A percentile compares a stretch with the other conserved stretches of the same genome.
These are phyloP conservation scores for Tuta absoluta DNA, from an alignment of 2,888 invertebrate genomes.

Conservation along the genomic window DNA sequence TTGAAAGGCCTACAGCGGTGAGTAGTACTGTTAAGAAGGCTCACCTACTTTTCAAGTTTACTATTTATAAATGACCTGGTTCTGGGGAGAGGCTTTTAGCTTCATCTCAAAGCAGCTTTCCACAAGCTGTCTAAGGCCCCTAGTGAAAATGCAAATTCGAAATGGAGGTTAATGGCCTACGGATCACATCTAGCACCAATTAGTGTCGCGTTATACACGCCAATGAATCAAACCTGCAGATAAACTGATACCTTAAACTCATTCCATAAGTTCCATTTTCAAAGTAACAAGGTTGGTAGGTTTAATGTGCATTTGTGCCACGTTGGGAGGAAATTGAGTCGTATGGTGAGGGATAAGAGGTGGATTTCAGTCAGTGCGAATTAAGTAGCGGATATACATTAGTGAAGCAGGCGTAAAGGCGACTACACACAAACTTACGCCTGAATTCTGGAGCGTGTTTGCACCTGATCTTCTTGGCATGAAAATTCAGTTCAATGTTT, in stretches of 20 bases:
- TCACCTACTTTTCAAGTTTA: background rate
- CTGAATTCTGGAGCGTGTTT: conserved; percentile 15
- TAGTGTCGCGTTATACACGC: conserved; percentile 30
- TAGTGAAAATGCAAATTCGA: conserved; percentile 38
- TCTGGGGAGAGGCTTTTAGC: conserved; percentile 9
- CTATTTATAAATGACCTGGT: conserved; percentile 3
- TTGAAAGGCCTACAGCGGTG: background rate
- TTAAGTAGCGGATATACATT: conserved; percentile 24
- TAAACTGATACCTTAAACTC: conserved; percentile 18
- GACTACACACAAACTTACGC: conserved; percentile 18
- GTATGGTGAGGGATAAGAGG: conserved; percentile 14
- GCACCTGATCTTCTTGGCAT: conserved; percentile 4
- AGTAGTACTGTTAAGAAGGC: background rate
- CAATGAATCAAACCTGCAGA: background rate
- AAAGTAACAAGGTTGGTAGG: background rate
- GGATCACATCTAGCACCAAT: conserved; percentile 38
- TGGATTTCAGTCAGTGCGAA: conserved; percentile 10
- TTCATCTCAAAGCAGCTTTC: conserved; percentile 17
- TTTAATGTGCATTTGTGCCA: conserved; percentile 21
- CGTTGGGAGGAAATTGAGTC: conserved; percentile 18
- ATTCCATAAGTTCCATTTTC: background rate
- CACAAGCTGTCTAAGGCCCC: conserved; percentile 20
- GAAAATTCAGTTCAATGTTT: background rate
- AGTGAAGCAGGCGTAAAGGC: conserved; percentile 25
- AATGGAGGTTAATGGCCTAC: conserved; percentile 37